Percentiles rank a stretch among this genome's conserved stretches.
These are phyloP conservation scores for Zaprionus nigranus DNA, from an alignment of 1,140 invertebrate species.

Conservation along the genomic window DNA sequence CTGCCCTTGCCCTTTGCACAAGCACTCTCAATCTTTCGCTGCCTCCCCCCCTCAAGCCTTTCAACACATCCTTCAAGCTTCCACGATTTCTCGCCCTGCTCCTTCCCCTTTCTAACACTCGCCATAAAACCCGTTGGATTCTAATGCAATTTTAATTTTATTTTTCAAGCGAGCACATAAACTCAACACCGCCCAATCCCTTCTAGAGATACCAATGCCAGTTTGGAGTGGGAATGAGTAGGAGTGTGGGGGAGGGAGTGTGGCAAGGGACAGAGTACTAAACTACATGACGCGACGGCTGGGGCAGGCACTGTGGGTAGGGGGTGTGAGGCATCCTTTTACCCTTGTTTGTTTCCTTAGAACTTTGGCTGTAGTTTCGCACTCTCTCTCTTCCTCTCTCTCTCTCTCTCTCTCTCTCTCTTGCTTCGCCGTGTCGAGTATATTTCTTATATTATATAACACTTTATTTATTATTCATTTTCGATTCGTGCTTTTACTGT, in stretches of 20 bases:
- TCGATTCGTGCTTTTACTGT: conserved; percentile 80
- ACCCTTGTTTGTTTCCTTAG: conserved; percentile 34
- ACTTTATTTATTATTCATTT: conserved; percentile 84
- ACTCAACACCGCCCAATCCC: conserved; percentile 47
- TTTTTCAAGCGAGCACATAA: conserved; percentile 81
- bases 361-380: conserved; percentile 64
- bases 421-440: conserved; percentile 38
- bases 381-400: conserved; percentile 13
- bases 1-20: background rate
- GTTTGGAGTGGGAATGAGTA: conserved; percentile 4
- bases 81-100: conserved; percentile 47
- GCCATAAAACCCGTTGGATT: conserved; percentile 76
- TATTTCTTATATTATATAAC: conserved; percentile 84
- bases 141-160: conserved; percentile 83
- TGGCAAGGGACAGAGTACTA: conserved; percentile 31
- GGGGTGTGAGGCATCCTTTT: background rate
- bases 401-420: background rate
- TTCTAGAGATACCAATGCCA: conserved; percentile 28
- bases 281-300: conserved; percentile 35
- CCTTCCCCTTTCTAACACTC: background rate
- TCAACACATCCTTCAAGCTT: conserved; percentile 78
- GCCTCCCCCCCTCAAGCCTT: conserved; percentile 35
- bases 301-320: background rate
- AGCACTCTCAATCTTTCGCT: conserved; percentile 7
- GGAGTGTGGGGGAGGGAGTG: background rate